Base-by-base conservation (phyloP, 2,113 vertebrate genomes). In the Tetrax tetrax region DNA sequence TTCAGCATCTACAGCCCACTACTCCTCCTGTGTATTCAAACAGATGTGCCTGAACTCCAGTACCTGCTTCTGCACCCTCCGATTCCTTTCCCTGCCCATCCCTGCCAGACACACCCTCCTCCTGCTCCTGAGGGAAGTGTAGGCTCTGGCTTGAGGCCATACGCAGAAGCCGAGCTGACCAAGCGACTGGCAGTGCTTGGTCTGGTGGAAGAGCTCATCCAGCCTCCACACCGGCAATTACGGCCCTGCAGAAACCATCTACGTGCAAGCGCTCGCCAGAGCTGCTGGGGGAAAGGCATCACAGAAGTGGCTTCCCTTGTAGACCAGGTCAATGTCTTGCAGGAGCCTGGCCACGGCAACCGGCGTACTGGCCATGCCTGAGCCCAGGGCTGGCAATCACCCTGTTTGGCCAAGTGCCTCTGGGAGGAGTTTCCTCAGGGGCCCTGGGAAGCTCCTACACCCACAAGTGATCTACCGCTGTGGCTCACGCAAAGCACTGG, bases 211-310 rank as follows among this genome's bases (percentile, higher is more conserved):
- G 16, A 83, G 70, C 61, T 87, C 61, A 23, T 47, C 41, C 64
- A 81, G 47, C 60, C 60, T 59, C 2, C 2, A 43, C 1, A 17
- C 12, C 19, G 48, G 37, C 51, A 91, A 22, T 87, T 47, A 33
- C 4, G 20, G 31, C 37, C 71, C 14, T 15, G 57, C 18, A 91
- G 51, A 89, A 76, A 38, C 50, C 1, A 1, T 15, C 78, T 22
- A 54, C 4, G 0, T 7, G 16, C 43, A 64, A 82, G 33, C 2
- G 23, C 50, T 80, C 0, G 0, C 48, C 28, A 51, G 53, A 63
- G 29, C 38, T 69, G 66, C 22, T 37, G 25, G 37, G 28, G 14
- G 4, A 89, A 50, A 77, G 23, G 63, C 0, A 0, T 25, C 1
- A 18, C 21, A 57, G 68, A 65, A 6, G 38, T 41, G 68, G 9